Evolutionary conservation across 2,888 invertebrate species (phyloP), one percentile per base, ranked within the genome.

Genomic region (Eulithis testata): DNA sequence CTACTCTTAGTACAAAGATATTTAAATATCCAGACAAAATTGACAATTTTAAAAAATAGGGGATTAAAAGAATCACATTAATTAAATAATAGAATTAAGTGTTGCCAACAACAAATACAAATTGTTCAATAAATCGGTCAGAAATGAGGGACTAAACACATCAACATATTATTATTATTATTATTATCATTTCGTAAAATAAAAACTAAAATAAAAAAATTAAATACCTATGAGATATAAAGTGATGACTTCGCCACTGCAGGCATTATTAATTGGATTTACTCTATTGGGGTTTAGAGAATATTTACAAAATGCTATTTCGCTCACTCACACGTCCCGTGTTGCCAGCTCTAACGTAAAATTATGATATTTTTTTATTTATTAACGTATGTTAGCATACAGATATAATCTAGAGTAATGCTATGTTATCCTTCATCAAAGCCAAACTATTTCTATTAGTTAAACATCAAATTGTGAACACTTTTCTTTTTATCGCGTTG

Each of bases 151-250:
- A 82, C 78, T 78, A 80, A 82, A 83, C 79, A 80, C 81, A 83
- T 72, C 86, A 89, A 89, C 89, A 91, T 89, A 90, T 21, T 21
- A 21, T 21, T 21, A 21, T 21, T 21, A 21, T 21, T 21, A 21
- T 21, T 21, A 21, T 21, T 21, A 21, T 61, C 89, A 87, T 84
- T 85, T 86, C 84, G 81, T 85, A 86, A 84, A 87, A 87, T 87
- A 88, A 86, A 82, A 37, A 83, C 86, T 89, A 88, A 73, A 74
- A 81, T 77, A 82, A 88, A 87, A 90, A 90, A 87, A 89, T 91
- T 91, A 91, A 91, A 91, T 91, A 92, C 90, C 92, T 92, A 92
- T 91, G 92, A 93, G 92, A 91, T 91, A 70, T 68, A 92, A 87
- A 89, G 81, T 88, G 89, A 90, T 91, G 92, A 92, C 92, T 92